Conservation (phyloP, 2,888 invertebrate genomes). For the Clanis bilineata region DNA sequence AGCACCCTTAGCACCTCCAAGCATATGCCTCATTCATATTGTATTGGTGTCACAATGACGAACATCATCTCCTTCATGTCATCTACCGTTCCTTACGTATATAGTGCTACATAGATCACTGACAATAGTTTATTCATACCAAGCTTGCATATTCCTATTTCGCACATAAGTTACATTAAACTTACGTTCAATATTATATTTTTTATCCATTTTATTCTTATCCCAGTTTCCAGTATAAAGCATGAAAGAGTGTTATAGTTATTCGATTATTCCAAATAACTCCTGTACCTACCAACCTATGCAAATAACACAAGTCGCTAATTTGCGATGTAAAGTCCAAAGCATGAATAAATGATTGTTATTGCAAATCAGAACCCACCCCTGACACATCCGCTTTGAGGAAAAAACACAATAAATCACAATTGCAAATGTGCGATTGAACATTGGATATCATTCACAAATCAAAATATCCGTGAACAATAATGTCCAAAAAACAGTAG, state of each 20-base stretch:
- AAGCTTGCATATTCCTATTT: background rate
- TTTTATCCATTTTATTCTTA: too few relatives aligned
- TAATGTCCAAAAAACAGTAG: background rate
- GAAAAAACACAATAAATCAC: background rate
- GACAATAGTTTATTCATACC: background rate
- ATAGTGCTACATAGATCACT: background rate
- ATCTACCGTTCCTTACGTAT: background rate
- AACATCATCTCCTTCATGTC: background rate
- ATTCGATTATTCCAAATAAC: too few relatives aligned
- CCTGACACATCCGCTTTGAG: background rate
- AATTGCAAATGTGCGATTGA: background rate
- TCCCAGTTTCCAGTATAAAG: too few relatives aligned
- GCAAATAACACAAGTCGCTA: background rate
- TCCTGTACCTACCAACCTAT: too few relatives aligned
- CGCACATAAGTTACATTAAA: too few relatives aligned
- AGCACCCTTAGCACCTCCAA: background rate
- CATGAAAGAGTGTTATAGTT: too few relatives aligned
- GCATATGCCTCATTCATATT: background rate
- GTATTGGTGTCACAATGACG: background rate
- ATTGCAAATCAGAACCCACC: background rate
- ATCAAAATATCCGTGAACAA: background rate
- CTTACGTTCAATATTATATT: too few relatives aligned
- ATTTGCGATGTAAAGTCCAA: background rate
- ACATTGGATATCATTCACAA: background rate
- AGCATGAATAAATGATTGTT: background rate